phyloP scores from a whole-genome alignment of 2,113 vertebrate species.

The Brachionichthys hirsutus region DNA sequence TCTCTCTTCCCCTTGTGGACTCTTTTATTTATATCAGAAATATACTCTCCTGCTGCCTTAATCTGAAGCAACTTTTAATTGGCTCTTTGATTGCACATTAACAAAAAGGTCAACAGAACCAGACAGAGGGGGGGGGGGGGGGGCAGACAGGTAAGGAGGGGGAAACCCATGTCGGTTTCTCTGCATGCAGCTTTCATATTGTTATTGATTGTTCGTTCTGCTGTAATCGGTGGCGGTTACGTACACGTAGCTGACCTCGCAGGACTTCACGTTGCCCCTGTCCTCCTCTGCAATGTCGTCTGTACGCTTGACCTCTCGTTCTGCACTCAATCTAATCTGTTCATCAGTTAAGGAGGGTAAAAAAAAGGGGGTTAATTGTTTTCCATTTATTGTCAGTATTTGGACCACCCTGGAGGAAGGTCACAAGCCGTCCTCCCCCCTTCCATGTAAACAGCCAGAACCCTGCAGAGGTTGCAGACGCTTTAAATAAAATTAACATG shows the following conservation, averaged over 20 bases:
- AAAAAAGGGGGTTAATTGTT: neutral
- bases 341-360: conserved; percentile 14
- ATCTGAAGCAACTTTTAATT: conserved; percentile 5
- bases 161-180: neutral
- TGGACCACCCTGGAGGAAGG: conserved; percentile 30
- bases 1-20: no score
- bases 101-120: conserved; percentile 1
- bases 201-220: neutral
- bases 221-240: conserved; percentile 56
- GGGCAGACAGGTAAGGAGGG: neutral
- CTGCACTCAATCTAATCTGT: conserved; percentile 89
- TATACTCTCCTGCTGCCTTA: no score
- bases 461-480: neutral
- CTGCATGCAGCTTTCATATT: neutral
- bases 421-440: conserved; percentile 19
- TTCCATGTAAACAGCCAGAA: conserved; percentile 10
- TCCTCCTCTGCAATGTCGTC: conserved; percentile 94
- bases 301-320: conserved; percentile 85
- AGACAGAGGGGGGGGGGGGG: neutral
- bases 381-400: conserved; percentile 37
- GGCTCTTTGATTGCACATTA: neutral
- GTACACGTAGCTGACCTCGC: conserved; percentile 96
- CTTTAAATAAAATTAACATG: conserved; percentile 33
- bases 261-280: conserved; percentile 92
- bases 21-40: no score